These are phyloP conservation scores for Plebejus melissa DNA, from an alignment of 2,888 invertebrate species.

Conservation along the genomic window DNA sequence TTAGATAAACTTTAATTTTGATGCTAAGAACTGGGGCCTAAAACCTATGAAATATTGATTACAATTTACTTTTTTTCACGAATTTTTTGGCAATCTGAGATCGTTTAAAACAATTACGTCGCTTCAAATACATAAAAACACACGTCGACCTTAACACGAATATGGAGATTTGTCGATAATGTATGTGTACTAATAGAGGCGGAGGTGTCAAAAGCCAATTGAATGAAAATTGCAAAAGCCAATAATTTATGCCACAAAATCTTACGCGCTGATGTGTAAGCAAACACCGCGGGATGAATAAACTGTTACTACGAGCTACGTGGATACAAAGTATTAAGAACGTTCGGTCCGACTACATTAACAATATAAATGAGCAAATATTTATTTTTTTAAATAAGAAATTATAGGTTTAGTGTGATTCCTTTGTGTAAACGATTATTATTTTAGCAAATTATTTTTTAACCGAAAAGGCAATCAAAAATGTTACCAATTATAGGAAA, in stretches of 20 bases:
- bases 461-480: too few species aligned
- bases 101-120: background rate
- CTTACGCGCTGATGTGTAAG: slow-evolving; percentile 39
- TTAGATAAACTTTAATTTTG: slow-evolving; percentile 5
- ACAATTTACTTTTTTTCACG: background rate
- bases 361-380: background rate
- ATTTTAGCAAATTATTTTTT: background rate
- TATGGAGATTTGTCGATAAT: slow-evolving; percentile 19
- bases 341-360: background rate
- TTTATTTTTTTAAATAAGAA: background rate
- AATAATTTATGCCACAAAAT: slow-evolving; percentile 42
- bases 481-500: background rate
- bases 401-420: background rate
- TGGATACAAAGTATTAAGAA: background rate
- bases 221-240: slow-evolving; percentile 57
- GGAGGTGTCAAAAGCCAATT: slow-evolving; percentile 60
- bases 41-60: background rate
- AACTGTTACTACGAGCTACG: slow-evolving; percentile 32
- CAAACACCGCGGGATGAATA: slow-evolving; percentile 40
- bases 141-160: slow-evolving; percentile 16
- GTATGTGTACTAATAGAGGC: slow-evolving; percentile 24
- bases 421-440: background rate
- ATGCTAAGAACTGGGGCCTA: background rate
- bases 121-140: background rate
- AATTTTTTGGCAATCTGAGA: slow-evolving; percentile 26